These are phyloP conservation scores for Cyaniris semiargus DNA, from an alignment of 2,888 invertebrate genomes.

Conservation along the genomic window DNA sequence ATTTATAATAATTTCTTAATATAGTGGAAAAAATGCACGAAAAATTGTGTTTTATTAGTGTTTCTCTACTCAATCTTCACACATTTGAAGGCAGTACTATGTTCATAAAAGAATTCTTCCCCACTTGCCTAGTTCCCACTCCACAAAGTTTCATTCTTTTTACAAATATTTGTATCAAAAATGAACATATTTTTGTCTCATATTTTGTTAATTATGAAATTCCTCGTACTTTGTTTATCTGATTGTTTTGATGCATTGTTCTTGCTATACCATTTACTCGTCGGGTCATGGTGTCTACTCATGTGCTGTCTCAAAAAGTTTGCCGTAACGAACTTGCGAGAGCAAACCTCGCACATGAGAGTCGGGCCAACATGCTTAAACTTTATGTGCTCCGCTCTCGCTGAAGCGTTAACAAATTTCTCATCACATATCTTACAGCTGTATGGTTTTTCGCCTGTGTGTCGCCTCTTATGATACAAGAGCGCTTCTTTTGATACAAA, in stretches of 20 bases:
- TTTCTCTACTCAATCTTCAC: too few species aligned
- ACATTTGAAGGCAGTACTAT: too few species aligned
- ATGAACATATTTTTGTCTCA: too few species aligned
- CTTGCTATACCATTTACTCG: conserved; percentile 62
- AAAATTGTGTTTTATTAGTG: too few species aligned
- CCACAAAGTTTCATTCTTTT: too few species aligned
- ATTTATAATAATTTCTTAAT: too few species aligned
- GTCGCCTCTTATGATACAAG: conserved; percentile 66
- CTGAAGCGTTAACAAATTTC: conserved; percentile 69
- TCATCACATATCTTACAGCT: conserved; percentile 63
- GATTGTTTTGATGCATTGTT: conserved; percentile 56
- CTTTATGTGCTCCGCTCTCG: conserved; percentile 70
- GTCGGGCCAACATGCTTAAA: conserved; percentile 69
- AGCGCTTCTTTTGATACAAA: conserved; percentile 73
- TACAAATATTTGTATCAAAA: too few species aligned
- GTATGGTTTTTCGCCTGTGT: conserved; percentile 72
- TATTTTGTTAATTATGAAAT: conserved; percentile 37
- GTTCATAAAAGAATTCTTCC: too few species aligned
- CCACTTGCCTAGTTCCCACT: too few species aligned
- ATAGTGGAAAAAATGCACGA: too few species aligned
- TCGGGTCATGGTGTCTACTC: conserved; percentile 64
- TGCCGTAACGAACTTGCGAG: conserved; percentile 67
- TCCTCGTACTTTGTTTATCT: conserved; percentile 58
- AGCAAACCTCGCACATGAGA: conserved; percentile 64
- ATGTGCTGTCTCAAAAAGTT: conserved; percentile 65